A percentile compares a stretch with the other conserved stretches of the same genome.
phyloP scores from a whole-genome alignment of 2,113 vertebrate species.

The Vulpes lagopus region DNA sequence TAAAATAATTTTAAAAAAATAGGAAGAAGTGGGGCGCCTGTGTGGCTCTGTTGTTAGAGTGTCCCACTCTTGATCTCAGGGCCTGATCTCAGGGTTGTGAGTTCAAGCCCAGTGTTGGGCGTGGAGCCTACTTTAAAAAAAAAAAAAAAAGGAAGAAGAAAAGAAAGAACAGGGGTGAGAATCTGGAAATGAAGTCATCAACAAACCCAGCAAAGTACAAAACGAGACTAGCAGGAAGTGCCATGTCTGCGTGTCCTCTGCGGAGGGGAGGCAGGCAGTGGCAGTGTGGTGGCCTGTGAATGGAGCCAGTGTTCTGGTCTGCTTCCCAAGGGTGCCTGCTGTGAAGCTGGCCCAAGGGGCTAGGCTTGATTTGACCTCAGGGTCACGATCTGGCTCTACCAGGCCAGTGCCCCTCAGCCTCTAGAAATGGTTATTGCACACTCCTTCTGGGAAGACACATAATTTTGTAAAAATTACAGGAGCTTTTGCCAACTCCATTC shows the following conservation, averaged over 20 bases:
- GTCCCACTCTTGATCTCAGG: not conserved
- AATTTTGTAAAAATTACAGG: constrained; percentile 80
- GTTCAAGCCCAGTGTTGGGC: not conserved
- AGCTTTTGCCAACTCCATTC: constrained; percentile 78
- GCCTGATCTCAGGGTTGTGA: not conserved
- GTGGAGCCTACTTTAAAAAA: not conserved
- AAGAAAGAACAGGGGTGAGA: not conserved
- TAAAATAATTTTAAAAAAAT: not conserved
- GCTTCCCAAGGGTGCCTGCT: not conserved
- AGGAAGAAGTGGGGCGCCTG: not conserved
- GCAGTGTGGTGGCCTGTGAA: not conserved
- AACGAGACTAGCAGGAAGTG: not conserved
- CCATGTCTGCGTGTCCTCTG: not conserved
- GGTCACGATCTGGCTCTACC: not conserved
- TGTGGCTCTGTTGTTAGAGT: not conserved
- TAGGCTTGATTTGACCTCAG: constrained; percentile 27
- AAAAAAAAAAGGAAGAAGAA: not conserved
- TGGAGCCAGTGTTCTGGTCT: constrained; percentile 27
- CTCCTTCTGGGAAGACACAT: constrained; percentile 79
- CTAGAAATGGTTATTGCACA: constrained; percentile 75
- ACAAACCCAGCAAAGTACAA: not conserved
- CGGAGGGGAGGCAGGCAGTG: not conserved
- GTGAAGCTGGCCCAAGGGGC: not conserved
- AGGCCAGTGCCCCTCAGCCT: not conserved
- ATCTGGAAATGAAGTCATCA: constrained; percentile 40